These are phyloP conservation scores for Spinus olivaceus DNA, from an alignment of 2,797 vertebrate genomes.

Conservation along the genomic window DNA sequence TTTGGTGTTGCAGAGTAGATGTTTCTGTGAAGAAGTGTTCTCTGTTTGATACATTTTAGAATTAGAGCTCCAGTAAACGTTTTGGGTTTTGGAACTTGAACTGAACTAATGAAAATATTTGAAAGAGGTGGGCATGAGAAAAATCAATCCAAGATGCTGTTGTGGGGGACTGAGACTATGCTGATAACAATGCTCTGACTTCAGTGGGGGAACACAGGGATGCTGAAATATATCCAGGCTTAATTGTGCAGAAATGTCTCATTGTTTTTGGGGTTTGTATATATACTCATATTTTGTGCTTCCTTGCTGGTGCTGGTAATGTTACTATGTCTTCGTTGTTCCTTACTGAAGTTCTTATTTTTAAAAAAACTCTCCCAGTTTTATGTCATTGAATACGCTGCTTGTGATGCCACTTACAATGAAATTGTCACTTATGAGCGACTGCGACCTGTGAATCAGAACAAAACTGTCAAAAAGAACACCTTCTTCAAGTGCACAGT, in stretches of 20 bases:
- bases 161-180: background rate
- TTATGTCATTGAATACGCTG: conserved; percentile 98
- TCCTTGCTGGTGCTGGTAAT: background rate
- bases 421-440: conserved; percentile 98
- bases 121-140: background rate
- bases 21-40: background rate
- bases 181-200: rapidly evolving
- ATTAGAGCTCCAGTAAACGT: background rate
- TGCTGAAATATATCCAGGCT: background rate
- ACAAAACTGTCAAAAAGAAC: conserved; percentile 91
- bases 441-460: conserved; percentile 93
- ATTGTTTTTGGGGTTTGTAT: background rate
- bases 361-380: conserved; percentile 76
- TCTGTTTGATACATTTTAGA: background rate
- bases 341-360: background rate
- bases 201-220: background rate
- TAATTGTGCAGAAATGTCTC: background rate
- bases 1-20: background rate
- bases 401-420: conserved; percentile 97
- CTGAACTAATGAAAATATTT: background rate
- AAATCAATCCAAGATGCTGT: background rate
- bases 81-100: background rate
- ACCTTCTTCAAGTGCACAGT: conserved; percentile 94
- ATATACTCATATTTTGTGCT: background rate
- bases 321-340: background rate